Percentiles rank a stretch among this genome's conserved stretches.
phyloP scores from a whole-genome alignment of 2,888 invertebrate species.

The Ptychoptera albimana region DNA sequence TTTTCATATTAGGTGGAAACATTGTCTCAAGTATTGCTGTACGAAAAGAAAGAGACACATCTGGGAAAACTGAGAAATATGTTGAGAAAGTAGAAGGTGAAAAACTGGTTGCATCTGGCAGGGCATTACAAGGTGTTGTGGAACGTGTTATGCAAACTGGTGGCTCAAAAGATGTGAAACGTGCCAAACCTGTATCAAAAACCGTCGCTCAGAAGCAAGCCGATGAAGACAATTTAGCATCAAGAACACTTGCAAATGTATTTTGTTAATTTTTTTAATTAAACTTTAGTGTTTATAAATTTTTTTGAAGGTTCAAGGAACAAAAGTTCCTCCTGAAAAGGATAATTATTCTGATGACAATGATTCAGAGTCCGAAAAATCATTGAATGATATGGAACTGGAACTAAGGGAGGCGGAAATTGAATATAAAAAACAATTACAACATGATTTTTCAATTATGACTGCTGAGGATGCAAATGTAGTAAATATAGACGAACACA shows the following conservation, averaged over 20 bases:
- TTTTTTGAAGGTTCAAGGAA: too few relatives aligned
- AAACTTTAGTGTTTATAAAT: too few relatives aligned
- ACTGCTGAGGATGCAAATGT: not conserved
- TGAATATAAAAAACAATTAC: not conserved
- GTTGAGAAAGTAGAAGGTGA: not conserved
- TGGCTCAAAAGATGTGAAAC: not conserved
- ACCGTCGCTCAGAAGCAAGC: not conserved
- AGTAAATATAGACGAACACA: not conserved
- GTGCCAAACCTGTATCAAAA: not conserved
- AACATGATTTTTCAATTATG: not conserved
- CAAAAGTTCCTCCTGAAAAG: not conserved
- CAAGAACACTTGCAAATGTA: not conserved
- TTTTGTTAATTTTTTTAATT: too few relatives aligned
- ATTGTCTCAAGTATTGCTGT: not conserved
- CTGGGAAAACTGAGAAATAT: not conserved
- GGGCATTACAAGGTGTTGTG: not conserved
- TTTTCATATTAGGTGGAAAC: not conserved
- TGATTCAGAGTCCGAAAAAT: not conserved
- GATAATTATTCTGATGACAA: not conserved
- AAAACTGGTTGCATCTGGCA: not conserved
- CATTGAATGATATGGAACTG: not conserved
- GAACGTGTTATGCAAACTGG: not conserved
- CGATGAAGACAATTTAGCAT: not conserved
- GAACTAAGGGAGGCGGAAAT: not conserved
- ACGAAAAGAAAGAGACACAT: not conserved